phyloP scores from a whole-genome alignment of 2,797 vertebrate genomes.

The Ptychobarbus kaznakovi region DNA sequence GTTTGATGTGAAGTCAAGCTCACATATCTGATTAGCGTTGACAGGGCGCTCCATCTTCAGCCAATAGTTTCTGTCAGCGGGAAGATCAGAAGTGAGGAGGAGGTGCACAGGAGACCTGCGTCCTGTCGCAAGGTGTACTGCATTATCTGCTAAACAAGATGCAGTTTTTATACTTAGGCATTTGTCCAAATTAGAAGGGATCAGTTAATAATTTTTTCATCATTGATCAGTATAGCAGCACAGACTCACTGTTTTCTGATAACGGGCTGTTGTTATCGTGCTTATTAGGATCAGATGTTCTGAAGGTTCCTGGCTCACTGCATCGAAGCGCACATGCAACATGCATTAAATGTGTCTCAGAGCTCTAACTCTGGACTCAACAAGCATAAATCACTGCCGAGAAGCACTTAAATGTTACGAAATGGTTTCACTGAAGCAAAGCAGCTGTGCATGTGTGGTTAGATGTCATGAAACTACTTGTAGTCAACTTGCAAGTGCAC shows the following conservation, averaged over 20 bases:
- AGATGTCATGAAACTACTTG: not conserved
- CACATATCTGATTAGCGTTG: slow-evolving; percentile 27
- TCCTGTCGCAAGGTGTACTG: slow-evolving; percentile 58
- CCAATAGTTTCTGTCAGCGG: slow-evolving; percentile 38
- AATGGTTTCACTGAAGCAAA: not conserved
- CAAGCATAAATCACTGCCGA: slow-evolving; percentile 13
- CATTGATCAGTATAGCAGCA: slow-evolving; percentile 8
- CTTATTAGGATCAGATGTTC: slow-evolving; percentile 63
- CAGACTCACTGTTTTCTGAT: slow-evolving; percentile 74
- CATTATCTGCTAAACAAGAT: slow-evolving; percentile 56
- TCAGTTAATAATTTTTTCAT: not conserved
- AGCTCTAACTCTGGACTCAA: slow-evolving; percentile 8
- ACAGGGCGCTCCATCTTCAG: slow-evolving; percentile 33
- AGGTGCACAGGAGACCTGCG: slow-evolving; percentile 81
- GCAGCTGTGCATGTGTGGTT: not conserved
- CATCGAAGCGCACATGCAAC: slow-evolving; percentile 49
- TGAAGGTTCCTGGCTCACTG: slow-evolving; percentile 70
- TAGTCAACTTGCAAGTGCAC: not conserved
- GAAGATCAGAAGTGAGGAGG: slow-evolving; percentile 79
- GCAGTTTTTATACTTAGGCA: not conserved
- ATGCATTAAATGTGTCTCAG: slow-evolving; percentile 28
- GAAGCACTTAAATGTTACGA: slow-evolving; percentile 21
- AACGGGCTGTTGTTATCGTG: slow-evolving; percentile 56
- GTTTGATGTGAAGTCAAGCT: slow-evolving; percentile 23
- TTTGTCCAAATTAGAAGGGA: not conserved